phyloP scores from a whole-genome alignment of 2,888 invertebrate species.

The Acanthosepion lycidas region DNA sequence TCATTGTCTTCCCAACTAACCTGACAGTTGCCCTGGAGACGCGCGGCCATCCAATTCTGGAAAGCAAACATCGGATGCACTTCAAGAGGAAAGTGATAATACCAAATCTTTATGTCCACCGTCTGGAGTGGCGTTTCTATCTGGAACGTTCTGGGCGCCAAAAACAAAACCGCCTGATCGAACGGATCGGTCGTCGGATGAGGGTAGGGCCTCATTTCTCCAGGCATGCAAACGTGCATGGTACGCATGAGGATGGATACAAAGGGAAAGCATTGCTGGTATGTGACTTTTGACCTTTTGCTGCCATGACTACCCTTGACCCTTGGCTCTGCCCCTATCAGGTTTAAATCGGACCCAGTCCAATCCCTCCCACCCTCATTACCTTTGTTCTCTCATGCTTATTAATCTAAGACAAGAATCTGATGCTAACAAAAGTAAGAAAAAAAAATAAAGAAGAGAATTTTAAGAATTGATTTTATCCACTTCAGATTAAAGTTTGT shows the following conservation, averaged over 20 bases:
- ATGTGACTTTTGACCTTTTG: constrained; percentile 57
- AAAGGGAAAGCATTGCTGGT: constrained; percentile 72
- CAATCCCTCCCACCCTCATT: background rate
- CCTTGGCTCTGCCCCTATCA: background rate
- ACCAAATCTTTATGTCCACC: constrained; percentile 78
- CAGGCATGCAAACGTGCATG: constrained; percentile 71
- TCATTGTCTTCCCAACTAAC: constrained; percentile 73
- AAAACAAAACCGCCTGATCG: constrained; percentile 61
- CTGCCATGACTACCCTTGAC: background rate
- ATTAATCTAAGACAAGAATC: no score
- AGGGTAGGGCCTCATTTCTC: constrained; percentile 71
- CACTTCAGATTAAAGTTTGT: no score
- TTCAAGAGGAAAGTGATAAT: constrained; percentile 72
- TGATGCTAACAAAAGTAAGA: no score
- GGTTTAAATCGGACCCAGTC: background rate
- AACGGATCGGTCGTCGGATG: constrained; percentile 69
- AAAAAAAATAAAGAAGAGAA: no score
- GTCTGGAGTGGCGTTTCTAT: constrained; percentile 97
- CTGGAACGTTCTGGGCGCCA: constrained; percentile 79
- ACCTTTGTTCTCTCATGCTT: background rate
- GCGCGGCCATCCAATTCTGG: constrained; percentile 89
- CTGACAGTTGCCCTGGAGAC: constrained; percentile 88
- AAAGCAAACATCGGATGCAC: constrained; percentile 75
- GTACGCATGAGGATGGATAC: constrained; percentile 69
- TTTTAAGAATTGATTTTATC: no score